Conservation (phyloP, 92 coral and sea anemone genomes). For the Parazoanthus atlanticus region DNA sequence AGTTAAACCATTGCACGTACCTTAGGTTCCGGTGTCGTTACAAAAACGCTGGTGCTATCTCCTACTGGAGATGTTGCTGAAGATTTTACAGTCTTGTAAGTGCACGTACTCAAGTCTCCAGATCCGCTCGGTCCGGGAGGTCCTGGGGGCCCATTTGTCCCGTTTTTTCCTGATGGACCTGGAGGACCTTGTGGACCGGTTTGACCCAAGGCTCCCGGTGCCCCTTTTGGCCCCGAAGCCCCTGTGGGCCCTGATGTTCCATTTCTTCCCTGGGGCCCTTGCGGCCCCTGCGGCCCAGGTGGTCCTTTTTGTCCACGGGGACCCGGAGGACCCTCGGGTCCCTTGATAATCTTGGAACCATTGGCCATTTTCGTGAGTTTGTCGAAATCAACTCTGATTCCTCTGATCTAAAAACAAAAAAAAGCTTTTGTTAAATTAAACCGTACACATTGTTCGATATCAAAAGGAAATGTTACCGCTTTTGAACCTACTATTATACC, state of each 20-base stretch:
- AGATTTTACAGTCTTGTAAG: conserved; percentile 16
- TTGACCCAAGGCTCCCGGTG: not conserved
- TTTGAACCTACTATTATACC: too few species aligned
- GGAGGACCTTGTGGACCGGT: conserved; percentile 34
- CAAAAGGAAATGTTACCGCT: too few species aligned
- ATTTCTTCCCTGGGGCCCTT: conserved; percentile 36
- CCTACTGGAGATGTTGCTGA: not conserved
- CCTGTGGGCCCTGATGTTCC: conserved; percentile 48
- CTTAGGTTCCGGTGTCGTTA: not conserved
- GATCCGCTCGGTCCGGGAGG: conserved; percentile 49
- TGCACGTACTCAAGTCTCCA: conserved; percentile 53
- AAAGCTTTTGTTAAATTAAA: too few species aligned
- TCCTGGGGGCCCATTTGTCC: conserved; percentile 48
- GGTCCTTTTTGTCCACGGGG: not conserved
- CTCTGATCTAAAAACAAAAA: not conserved
- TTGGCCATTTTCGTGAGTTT: not conserved
- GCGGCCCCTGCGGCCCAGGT: not conserved
- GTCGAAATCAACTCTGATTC: not conserved
- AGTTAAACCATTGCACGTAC: not conserved
- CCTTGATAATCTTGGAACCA: not conserved
- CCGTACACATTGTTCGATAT: too few species aligned
- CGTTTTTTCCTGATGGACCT: conserved; percentile 53
- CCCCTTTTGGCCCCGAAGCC: conserved; percentile 14
- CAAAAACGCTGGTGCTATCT: not conserved
- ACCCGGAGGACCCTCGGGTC: not conserved